Base-by-base conservation (phyloP, 2,888 invertebrate genomes). In the Pyrrhosoma nymphula region DNA sequence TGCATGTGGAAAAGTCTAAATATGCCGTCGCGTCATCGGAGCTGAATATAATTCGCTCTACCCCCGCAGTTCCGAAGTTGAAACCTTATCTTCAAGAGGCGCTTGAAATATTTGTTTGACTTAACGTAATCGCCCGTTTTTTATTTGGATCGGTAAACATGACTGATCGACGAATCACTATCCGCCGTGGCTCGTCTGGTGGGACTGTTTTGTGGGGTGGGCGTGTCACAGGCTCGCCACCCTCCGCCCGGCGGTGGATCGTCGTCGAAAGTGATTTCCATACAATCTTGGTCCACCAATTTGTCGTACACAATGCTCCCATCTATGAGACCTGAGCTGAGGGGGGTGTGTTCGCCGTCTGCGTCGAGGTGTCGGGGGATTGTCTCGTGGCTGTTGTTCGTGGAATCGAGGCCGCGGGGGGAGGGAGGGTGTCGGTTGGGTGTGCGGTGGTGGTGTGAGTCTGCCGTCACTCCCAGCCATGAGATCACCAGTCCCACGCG, bases 401-500 rank as follows among this genome's bases (percentile, higher is more conserved):
- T 63, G 23, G 60, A 39, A 63, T 56, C n/a, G 91, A 35, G 35
- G 60, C 0, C 39, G 39, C 6, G 39, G 63, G 12, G 39, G 16
- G 55, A 16, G 56, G 20, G 23, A 39, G 26, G 14, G 39, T 56
- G 89, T 89, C 90, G 90, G 30, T n/a, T 14, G 14, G 91, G 39
- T 69, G 91, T 26, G 39, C n/a, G n/a, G n/a, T 23, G 90, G 23
- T 26, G 26, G 30, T 18, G 63, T 30, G 60, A 3, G n/a, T 20
- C 26, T 55, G 23, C 56, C 89, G 63, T 30, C 35, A 30, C 30
- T 35, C 35, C 35, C 82, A 82, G 69, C 30, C 82, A 91, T 91
- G 91, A 91, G 91, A 63, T 91, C 91, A 91, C 26, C 91, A 23
- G 91, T 18, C 82, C n/a, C n/a, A 12, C 20, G 69, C 16, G 60